Evolutionary conservation across 2,888 invertebrate genomes (phyloP), one percentile per base, ranked within the genome.

Genomic region (Oeneis ivallda): DNA sequence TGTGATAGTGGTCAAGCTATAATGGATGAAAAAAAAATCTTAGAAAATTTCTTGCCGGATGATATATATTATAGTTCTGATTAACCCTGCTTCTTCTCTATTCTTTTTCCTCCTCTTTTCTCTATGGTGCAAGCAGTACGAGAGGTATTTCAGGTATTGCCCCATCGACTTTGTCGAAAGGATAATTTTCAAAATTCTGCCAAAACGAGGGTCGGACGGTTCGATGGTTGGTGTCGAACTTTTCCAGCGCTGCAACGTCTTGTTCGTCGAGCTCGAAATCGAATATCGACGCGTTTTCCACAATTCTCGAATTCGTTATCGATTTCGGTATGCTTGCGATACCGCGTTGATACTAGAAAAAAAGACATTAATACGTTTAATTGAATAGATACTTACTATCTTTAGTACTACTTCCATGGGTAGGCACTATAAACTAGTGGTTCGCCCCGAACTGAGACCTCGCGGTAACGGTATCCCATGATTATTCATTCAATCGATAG

Each of bases 231-330:
- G 75, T 77, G 69, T 89, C 86, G 66, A 88, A 88, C 50, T 80
- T 72, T 0, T 80, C 77, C 0, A 89, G 37, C 0, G 72, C 68
- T 4, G 73, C 75, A 5, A 82, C 57, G 39, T 89, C 89, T 1
- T 69, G 71, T 0, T 68, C 56, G 50, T 84, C 81, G 6, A 89
- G 71, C 39, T 75, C 69, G 67, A 89, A 89, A 69, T 89, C 87
- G 72, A 89, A 89, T 13, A 89, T 86, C 2, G 82, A 78, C 0
- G 84, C 87, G 72, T 89, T 89, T 62, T 89, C 87, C 0, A 85
- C 6, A 0, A 83, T 79, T 0, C 89, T 74, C 1, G 72, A 65
- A 39, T 78, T 80, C 0, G 87, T 84, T 0, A 85, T 64, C 0
- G 87, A 86, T 67, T 89, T 89, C 5, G 89, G 89, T 6, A 89